Percentiles rank a stretch among this genome's conserved stretches.
Evolutionary conservation across 2,113 vertebrate genomes (phyloP).

Genomic region (Corvus hawaiiensis): DNA sequence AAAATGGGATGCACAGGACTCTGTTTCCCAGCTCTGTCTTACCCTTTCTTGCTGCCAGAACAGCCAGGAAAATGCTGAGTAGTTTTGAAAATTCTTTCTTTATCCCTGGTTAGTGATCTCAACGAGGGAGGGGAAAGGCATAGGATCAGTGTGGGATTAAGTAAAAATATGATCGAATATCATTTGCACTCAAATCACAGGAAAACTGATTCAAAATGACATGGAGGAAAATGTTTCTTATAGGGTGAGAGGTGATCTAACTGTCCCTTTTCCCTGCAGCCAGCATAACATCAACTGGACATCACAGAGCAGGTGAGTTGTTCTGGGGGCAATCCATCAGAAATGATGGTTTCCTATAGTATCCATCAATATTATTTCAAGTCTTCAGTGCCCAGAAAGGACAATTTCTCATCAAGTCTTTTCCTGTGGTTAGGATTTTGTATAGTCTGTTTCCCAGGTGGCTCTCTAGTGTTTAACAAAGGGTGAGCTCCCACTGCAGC

Average conservation of each 20-base stretch:
- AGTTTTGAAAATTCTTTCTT: neutral
- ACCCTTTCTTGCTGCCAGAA: neutral
- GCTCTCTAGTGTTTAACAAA: neutral
- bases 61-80: neutral
- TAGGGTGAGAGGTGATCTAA: neutral
- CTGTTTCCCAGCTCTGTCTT: neutral
- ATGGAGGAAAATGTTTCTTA: neutral
- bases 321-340: neutral
- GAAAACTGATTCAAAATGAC: neutral
- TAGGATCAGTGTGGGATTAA: neutral
- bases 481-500: neutral
- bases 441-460: neutral
- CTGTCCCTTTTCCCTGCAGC: neutral
- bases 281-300: neutral
- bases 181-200: neutral
- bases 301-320: neutral
- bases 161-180: neutral
- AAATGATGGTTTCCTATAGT: neutral
- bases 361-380: neutral
- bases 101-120: neutral
- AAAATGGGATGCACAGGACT: neutral
- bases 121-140: fast-evolving
- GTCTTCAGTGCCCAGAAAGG: neutral
- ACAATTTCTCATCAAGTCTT: neutral
- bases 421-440: neutral